These are phyloP conservation scores for Gymnarchus niloticus DNA, from an alignment of 2,113 vertebrate genomes.

Conservation along the genomic window DNA sequence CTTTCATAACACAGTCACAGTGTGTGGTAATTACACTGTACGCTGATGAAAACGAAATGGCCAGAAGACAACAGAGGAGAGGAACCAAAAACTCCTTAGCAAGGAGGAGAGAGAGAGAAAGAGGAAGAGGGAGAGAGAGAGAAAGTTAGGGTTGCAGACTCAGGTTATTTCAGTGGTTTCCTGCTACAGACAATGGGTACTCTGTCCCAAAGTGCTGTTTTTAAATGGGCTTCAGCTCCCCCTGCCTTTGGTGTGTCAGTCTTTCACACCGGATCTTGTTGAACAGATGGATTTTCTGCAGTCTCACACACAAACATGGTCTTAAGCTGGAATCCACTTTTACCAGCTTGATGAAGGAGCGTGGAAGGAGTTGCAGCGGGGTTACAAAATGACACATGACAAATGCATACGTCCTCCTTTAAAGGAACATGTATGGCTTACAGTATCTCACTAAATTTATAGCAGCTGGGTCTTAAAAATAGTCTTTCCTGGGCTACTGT, in stretches of 20 bases:
- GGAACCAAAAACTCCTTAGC: too few species aligned
- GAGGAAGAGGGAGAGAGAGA: too few species aligned
- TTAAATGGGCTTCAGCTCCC: not conserved
- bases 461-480: not conserved
- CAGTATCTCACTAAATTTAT: not conserved
- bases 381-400: not conserved
- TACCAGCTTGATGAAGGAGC: not conserved
- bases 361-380: not conserved
- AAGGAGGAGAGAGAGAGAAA: too few species aligned
- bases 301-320: not conserved
- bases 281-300: not conserved
- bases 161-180: not conserved
- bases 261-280: not conserved
- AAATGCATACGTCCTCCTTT: not conserved
- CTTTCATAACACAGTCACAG: too few species aligned
- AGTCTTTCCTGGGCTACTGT: too few species aligned
- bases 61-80: too few species aligned
- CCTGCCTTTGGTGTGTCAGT: not conserved
- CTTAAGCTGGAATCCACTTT: not conserved
- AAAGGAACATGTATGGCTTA: too few species aligned
- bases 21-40: too few species aligned
- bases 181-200: slow-evolving; percentile 5
- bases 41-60: too few species aligned
- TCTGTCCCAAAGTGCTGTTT: slow-evolving; percentile 8
- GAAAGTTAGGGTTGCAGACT: too few species aligned